Evolutionary conservation across 2,113 vertebrate species (phyloP), one percentile per base, ranked within the genome.

Genomic region (Chaetura pelagica): DNA sequence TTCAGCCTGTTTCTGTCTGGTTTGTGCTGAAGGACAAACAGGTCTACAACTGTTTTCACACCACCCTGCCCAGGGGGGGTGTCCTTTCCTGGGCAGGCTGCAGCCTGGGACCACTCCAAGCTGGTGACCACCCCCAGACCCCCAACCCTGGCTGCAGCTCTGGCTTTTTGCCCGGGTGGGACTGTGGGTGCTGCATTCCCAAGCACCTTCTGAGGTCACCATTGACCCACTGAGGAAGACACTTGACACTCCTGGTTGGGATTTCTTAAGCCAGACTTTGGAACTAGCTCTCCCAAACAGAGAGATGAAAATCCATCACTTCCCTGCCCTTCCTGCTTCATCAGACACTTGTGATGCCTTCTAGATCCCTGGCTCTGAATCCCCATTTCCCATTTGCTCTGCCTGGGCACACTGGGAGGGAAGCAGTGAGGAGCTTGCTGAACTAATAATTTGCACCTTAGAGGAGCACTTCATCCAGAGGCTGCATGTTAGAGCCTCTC

Each of bases 361-460:
- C 9, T 44, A 18, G 21, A 71, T 64, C 49, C 52, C 49, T 44
- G 24, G n/a, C 69, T 91, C 86, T 61, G 67, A 75, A 71, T 23
- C 54, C 79, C 59, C 66, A 17, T 54, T 82, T 69, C 61, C 71
- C 8, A 4, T 71, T 82, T 44, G 22, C 58, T 81, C 66, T 6
- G 9, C 52, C 54, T 54, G 76, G 77, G 35, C 54, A 59, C 32
- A 57, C 49, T n/a, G 72, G 67, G 62, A 87, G 73, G 84, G 54
- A 62, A 77, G 38, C 90, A 32, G 66, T 3, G 40, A 90, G 84
- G 62, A 94, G 79, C n/a, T 82, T 63, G 63, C 54, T 93, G 87
- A 59, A 85, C 87, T 91, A 93, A 78, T 87, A 84, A 59, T 87
- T 87, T 94, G 91, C 82, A 81, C 82, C 82, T 54, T 73, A 59